Percentiles rank a stretch among this genome's conserved stretches.
phyloP scores from a whole-genome alignment of 2,888 invertebrate genomes.

The Rotaria macrura region DNA sequence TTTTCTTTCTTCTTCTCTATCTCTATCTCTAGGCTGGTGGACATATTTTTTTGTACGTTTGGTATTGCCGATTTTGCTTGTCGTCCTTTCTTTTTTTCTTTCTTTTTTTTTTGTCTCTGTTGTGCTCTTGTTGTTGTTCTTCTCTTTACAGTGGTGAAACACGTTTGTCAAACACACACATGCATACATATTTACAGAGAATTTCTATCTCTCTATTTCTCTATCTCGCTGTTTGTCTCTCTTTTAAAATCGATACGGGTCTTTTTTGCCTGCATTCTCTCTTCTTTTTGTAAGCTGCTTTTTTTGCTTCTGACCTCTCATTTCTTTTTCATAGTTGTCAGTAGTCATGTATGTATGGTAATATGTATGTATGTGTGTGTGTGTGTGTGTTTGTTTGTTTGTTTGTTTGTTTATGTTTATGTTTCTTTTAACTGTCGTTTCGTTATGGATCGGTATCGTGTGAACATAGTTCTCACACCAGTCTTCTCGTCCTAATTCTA shows the following conservation, averaged over 20 bases:
- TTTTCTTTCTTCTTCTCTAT: not conserved
- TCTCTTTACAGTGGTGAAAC: not conserved
- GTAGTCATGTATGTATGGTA: not conserved
- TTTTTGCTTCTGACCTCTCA: not conserved
- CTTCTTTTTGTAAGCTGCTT: conserved; percentile 3
- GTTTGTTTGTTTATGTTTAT: not conserved
- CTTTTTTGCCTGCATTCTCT: not conserved
- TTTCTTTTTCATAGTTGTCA: not conserved
- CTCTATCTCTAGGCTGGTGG: not conserved
- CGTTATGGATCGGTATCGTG: conserved; percentile 9
- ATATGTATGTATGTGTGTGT: not conserved
- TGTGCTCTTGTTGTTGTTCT: not conserved
- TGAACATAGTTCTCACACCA: conserved; percentile 21
- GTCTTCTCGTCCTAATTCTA: conserved; percentile 4
- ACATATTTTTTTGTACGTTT: conserved; percentile 21
- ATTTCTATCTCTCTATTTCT: not conserved
- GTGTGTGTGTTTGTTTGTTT: not conserved
- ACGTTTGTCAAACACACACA: not conserved
- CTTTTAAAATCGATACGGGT: not conserved
- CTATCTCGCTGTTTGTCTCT: no score
- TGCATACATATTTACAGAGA: not conserved
- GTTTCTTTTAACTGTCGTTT: not conserved
- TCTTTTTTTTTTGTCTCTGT: not conserved
- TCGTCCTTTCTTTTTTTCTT: not conserved
- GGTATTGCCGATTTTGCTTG: not conserved